Evolutionary conservation across 2,888 invertebrate genomes (phyloP).

Genomic region (Sminthurides aquaticus): DNA sequence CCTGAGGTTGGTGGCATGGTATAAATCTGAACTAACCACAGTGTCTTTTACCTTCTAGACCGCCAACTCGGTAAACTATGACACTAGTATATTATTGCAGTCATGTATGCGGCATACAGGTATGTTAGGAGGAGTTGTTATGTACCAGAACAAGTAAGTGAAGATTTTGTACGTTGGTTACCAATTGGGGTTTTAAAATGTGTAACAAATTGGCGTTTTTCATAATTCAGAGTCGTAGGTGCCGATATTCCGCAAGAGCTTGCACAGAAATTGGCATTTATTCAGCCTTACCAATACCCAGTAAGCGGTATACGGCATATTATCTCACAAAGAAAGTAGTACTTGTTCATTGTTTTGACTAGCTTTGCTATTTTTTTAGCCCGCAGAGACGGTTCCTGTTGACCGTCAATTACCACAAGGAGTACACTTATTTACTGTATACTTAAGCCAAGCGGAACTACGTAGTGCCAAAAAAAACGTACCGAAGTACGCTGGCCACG

Average conservation of each 20-base stretch:
- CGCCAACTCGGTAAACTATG: background rate
- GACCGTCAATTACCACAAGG: constrained; percentile 71
- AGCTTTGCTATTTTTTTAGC: constrained; percentile 30
- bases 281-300: constrained; percentile 76
- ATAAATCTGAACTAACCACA: too few species aligned
- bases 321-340: constrained; percentile 12
- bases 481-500: background rate
- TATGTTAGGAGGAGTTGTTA: constrained; percentile 73
- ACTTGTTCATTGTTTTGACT: too few species aligned
- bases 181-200: background rate
- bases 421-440: constrained; percentile 70
- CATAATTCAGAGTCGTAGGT: constrained; percentile 68
- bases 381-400: constrained; percentile 60
- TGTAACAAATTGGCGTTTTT: too few species aligned
- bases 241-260: constrained; percentile 67
- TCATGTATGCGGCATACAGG: constrained; percentile 70
- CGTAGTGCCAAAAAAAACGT: constrained; percentile 3
- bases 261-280: constrained; percentile 70
- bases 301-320: too few species aligned
- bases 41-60: too few species aligned
- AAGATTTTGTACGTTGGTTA: too few species aligned
- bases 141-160: constrained; percentile 82
- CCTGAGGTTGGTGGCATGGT: too few species aligned
- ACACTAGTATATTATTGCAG: constrained; percentile 72
- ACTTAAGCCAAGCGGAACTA: constrained; percentile 59